Base-by-base conservation (phyloP, 37 sponge, comb jelly and placozoan genomes). In the Amphimedon queenslandica region DNA sequence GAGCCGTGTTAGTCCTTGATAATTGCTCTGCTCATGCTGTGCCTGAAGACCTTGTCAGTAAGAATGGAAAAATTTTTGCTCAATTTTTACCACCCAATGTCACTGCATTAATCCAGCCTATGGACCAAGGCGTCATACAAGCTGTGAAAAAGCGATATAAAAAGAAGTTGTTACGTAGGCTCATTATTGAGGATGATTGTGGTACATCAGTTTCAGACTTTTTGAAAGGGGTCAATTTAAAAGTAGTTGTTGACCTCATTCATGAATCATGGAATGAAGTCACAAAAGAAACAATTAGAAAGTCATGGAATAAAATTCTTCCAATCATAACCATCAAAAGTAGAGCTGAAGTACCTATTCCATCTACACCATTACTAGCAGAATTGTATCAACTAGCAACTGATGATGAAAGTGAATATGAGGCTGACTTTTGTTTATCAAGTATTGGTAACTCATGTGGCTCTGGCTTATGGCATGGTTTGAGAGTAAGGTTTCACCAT, bases 41-140 rank as follows among this genome's bases (percentile, higher is more conserved):
- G 28, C 63, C 51, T 36, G 78, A 84, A 64, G 79, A 51, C 38
- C 36, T 90, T 0, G 40, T 47, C 69, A 55, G 74, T 47, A 69
- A 60, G 35, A 80, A 84, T 70, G 82, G 82, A 0, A 41, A 27
- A 20, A 76, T 84, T 42, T 32, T 64, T 31, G 75, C 84, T 16
- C 81, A 79, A 37, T 89, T 79, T 43, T 66, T 89, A 29, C 91
- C 86, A 28, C 86, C 86, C 34, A 90, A 85, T 76, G 81, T 87
- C 18, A 90, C 91, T 0, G 58, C 81, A 23, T 57, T 81, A 31
- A 81, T 90, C 13, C 91, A 90, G 56, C 91, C 91, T 70, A 89
- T 84, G 90, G 91, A 90, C 63, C 91, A 90, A 63, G 85, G 82
- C 42, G 86, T 90, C 2, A 29, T 90, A 27, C 55, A 61, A 40